phyloP scores from a whole-genome alignment of 2,888 invertebrate species.

The Diaperis boleti region DNA sequence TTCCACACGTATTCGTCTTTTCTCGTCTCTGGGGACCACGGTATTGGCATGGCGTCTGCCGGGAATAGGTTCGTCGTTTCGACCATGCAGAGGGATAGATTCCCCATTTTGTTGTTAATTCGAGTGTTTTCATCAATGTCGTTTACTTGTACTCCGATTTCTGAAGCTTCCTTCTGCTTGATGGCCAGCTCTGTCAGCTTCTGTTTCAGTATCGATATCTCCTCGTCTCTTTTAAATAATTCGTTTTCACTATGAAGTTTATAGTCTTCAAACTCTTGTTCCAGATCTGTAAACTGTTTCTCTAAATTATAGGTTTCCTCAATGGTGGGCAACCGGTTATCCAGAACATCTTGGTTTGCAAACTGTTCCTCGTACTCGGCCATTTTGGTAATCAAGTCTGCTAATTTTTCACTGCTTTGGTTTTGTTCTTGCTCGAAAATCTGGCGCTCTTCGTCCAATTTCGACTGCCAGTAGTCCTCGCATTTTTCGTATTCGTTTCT shows the following conservation, averaged over 20 bases:
- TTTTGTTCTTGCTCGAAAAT: constrained; percentile 81
- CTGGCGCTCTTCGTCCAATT: constrained; percentile 82
- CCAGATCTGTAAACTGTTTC: constrained; percentile 78
- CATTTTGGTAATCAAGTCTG: constrained; percentile 79
- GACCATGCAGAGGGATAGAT: constrained; percentile 60
- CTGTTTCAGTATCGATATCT: constrained; percentile 69
- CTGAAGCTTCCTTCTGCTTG: constrained; percentile 52
- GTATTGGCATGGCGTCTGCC: constrained; percentile 58
- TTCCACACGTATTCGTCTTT: constrained; percentile 50
- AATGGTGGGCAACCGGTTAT: constrained; percentile 78
- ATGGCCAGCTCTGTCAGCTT: constrained; percentile 65
- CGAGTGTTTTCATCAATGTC: constrained; percentile 50
- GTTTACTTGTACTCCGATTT: constrained; percentile 50
- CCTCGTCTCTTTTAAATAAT: constrained; percentile 69
- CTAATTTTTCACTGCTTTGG: constrained; percentile 81
- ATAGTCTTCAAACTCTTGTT: constrained; percentile 76
- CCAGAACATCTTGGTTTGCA: constrained; percentile 67
- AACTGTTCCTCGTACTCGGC: constrained; percentile 86
- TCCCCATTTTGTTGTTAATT: constrained; percentile 54
- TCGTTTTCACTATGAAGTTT: constrained; percentile 69
- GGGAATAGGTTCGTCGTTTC: constrained; percentile 62
- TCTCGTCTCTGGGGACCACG: constrained; percentile 43
- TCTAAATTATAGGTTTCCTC: constrained; percentile 80
- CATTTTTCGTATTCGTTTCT: constrained; percentile 84
- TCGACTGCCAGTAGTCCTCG: constrained; percentile 88